Conservation (phyloP, 2,113 vertebrate genomes). For the Chionomys nivalis region DNA sequence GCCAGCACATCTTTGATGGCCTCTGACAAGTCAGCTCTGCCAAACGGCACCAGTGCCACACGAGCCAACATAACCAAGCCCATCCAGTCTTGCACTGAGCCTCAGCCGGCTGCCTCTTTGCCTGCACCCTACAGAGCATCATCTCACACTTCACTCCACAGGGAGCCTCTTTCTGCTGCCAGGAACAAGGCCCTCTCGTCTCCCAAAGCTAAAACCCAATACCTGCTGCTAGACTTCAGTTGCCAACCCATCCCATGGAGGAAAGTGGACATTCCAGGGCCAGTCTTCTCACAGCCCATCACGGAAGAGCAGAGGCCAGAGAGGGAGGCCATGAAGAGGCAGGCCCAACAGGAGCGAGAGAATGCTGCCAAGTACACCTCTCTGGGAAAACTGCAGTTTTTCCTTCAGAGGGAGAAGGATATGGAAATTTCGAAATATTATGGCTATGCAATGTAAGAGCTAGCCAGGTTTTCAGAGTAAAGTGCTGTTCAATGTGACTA, state of each 20-base stretch:
- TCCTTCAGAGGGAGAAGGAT: background rate
- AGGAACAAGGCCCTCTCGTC: background rate
- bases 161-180: background rate
- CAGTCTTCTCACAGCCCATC: background rate
- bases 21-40: background rate
- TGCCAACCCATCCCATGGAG: background rate
- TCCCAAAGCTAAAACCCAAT: background rate
- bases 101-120: background rate
- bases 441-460: background rate
- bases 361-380: background rate
- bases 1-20: background rate
- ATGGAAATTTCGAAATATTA: background rate
- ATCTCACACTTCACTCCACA: background rate
- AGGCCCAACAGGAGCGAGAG: background rate
- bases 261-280: background rate
- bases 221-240: background rate
- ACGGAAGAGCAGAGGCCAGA: background rate
- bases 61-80: background rate
- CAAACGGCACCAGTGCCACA: background rate
- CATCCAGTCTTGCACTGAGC: background rate
- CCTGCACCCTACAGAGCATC: background rate
- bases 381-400: background rate
- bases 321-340: background rate
- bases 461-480: no score
- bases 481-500: background rate